phyloP scores from a whole-genome alignment of 2,888 invertebrate species.

The Seira sanloemensis region DNA sequence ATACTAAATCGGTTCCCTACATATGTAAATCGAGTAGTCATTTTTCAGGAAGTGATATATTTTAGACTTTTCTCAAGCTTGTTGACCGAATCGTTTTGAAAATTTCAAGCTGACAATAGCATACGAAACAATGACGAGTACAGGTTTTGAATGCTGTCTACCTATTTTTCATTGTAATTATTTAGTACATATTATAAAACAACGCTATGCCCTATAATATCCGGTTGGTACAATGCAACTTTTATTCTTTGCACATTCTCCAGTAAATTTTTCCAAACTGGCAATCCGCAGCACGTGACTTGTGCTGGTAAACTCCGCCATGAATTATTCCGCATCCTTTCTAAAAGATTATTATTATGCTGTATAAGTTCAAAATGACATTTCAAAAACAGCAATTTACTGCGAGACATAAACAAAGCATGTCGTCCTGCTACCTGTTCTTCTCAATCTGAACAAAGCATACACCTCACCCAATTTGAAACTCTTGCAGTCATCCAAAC shows the following conservation, averaged over 20 bases:
- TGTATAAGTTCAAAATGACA: neutral
- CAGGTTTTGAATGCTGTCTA: no score
- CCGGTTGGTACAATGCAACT: neutral
- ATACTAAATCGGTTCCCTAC: no score
- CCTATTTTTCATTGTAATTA: neutral
- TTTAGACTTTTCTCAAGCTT: neutral
- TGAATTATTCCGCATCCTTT: neutral
- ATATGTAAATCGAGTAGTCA: no score
- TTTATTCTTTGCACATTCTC: neutral
- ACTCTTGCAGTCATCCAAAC: no score
- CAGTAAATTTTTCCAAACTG: neutral
- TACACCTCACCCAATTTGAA: no score
- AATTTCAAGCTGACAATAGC: neutral
- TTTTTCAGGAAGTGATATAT: neutral
- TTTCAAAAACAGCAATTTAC: neutral
- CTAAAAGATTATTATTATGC: neutral
- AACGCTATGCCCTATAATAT: neutral
- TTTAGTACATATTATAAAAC: neutral
- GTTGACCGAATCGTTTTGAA: neutral
- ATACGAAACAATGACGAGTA: no score
- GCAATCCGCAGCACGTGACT: neutral
- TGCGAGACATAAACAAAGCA: no score
- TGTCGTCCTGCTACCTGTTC: no score
- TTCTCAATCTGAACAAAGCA: no score
- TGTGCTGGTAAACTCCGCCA: neutral